Conservation (phyloP, 35 echinoderm and acorn worm species). For the Lytechinus variegatus region DNA sequence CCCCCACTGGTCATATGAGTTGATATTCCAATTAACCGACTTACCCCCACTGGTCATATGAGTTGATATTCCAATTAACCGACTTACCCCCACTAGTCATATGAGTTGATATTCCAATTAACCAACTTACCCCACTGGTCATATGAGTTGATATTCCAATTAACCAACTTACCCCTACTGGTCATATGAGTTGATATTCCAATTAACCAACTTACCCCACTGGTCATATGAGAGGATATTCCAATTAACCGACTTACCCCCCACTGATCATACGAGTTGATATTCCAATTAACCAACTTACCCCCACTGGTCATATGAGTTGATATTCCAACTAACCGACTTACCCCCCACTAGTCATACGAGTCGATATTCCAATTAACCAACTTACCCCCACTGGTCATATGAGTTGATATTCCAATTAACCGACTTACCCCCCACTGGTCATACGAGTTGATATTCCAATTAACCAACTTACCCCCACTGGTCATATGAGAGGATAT, state of each 20-base stretch:
- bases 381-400: too few species aligned
- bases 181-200: slow-evolving; percentile 57
- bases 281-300: too few species aligned
- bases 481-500: background rate
- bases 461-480: background rate
- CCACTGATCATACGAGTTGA: too few species aligned
- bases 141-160: background rate
- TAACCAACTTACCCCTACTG: background rate
- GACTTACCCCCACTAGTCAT: background rate
- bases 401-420: too few species aligned
- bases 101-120: background rate
- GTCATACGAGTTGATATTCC: slow-evolving; percentile 15
- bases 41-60: background rate
- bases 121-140: background rate
- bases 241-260: background rate
- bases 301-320: too few species aligned
- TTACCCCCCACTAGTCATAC: too few species aligned
- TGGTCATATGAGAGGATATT: background rate
- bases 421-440: too few species aligned
- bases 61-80: background rate
- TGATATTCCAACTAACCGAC: too few species aligned
- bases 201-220: background rate
- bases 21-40: background rate
- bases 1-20: slow-evolving; percentile 32
- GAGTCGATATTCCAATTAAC: too few species aligned